Evolutionary conservation across 2,113 vertebrate genomes (phyloP), one percentile per base, ranked within the genome.

Genomic region (Falcunculus frontatus): DNA sequence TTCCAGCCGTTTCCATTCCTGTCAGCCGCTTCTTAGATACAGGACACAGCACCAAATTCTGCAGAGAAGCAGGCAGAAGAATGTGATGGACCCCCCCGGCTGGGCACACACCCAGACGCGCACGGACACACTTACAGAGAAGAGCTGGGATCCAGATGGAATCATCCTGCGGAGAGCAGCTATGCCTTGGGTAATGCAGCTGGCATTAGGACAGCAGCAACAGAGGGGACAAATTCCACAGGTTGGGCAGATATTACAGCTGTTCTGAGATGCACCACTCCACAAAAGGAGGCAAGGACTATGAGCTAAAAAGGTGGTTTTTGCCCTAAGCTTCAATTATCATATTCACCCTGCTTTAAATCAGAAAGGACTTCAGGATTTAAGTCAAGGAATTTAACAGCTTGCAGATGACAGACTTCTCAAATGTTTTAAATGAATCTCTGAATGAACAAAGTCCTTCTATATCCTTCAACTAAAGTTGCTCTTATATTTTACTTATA

Each of bases 371-470:
- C 87, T 93, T 87, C 21, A 76, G 65, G 65, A 91, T 94, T 89
- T 94, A 92, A 94, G 68, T 77, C 3, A 0, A n/a, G 26, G 87
- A 86, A 88, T 94, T 94, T 89, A 96, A 92, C 79, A 91, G 93
- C 82, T 95, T 93, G 79, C 35, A 88, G 68, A 92, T 56, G 73
- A 96, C 74, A 91, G 93, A 89, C 53, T 82, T 87, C 74, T 95
- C 65, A 79, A 95, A 89, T 37, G 26, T 83, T 93, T 95, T 75
- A 95, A 92, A 95, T 74, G 52, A 88, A 87, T 49, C 44, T 81
- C 39, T 2, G 2, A 94, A 88, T 46, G 79, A 95, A 91, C 22
- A 44, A 92, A 96, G 88, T 90, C 92, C 73, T 94, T 96, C 90
- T 68, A 5, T 69, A 87, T 60, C 95, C 94, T 96, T 95, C 93